Evolutionary conservation across 2,113 vertebrate genomes (phyloP).

Genomic region (Ranitomeya imitator): DNA sequence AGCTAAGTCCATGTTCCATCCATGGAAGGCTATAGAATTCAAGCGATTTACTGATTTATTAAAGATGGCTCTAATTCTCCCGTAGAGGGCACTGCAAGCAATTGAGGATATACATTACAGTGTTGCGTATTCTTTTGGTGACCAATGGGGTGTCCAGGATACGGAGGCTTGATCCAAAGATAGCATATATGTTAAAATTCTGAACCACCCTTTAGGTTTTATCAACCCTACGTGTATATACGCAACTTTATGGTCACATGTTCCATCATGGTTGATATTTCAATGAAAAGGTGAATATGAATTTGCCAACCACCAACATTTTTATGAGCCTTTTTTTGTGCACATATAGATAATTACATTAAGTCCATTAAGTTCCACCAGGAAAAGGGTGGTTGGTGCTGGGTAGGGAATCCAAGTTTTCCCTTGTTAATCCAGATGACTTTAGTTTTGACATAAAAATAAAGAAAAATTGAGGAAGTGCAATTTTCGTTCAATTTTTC

Average conservation of each 20-base stretch:
- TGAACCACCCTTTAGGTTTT: background rate
- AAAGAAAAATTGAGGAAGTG: background rate
- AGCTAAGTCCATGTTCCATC: background rate
- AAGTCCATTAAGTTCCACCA: background rate
- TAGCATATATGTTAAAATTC: background rate
- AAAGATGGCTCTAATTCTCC: background rate
- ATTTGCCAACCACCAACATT: background rate
- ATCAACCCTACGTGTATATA: background rate
- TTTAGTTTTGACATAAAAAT: background rate
- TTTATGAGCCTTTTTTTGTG: background rate
- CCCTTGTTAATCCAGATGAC: background rate
- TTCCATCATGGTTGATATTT: background rate
- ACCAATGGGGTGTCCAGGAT: background rate
- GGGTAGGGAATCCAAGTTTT: slow-evolving; percentile 1
- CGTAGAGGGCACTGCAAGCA: background rate
- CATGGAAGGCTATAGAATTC: background rate
- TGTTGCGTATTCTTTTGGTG: background rate
- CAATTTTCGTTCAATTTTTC: background rate
- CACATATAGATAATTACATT: background rate
- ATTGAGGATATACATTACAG: background rate
- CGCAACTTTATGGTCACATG: background rate
- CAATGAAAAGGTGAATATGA: background rate
- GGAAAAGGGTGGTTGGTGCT: background rate
- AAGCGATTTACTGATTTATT: background rate
- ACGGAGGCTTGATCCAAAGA: background rate